Conservation (phyloP, 23 tunicate species). For the Ascidia mentula region DNA sequence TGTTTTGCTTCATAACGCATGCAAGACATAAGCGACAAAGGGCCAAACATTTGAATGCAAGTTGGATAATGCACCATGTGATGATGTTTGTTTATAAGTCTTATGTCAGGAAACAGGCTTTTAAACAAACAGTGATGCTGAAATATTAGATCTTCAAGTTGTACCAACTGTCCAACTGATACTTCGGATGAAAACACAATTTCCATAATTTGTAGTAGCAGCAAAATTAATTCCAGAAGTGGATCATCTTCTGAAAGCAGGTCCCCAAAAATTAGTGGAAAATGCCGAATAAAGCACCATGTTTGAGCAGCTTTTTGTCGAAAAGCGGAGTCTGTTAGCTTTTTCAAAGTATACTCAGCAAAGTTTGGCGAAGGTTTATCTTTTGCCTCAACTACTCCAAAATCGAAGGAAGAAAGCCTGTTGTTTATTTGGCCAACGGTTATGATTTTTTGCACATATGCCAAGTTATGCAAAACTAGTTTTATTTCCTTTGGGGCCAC, state of each 20-base stretch:
- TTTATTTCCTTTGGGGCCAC: slow-evolving; percentile 27
- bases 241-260: slow-evolving; percentile 16
- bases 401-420: slow-evolving; percentile 5
- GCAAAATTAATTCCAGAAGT: slow-evolving; percentile 16
- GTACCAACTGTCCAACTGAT: slow-evolving; percentile 24
- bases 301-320: slow-evolving; percentile 32
- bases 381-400: slow-evolving; percentile 24
- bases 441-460: slow-evolving; percentile 13
- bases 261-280: slow-evolving; percentile 27
- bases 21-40: slow-evolving; percentile 25
- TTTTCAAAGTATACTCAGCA: slow-evolving; percentile 14
- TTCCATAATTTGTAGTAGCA: slow-evolving; percentile 29
- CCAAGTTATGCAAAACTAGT: slow-evolving; percentile 25
- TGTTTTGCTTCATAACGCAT: slow-evolving; percentile 32
- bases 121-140: slow-evolving; percentile 16
- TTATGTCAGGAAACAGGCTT: slow-evolving; percentile 20
- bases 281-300: slow-evolving; percentile 29
- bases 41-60: slow-evolving; percentile 31
- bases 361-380: slow-evolving; percentile 31
- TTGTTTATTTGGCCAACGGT: slow-evolving; percentile 16
- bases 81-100: slow-evolving; percentile 25
- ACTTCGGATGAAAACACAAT: slow-evolving; percentile 22
- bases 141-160: slow-evolving; percentile 18
- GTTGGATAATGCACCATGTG: slow-evolving; percentile 29
- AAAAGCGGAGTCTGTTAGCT: slow-evolving; percentile 7